Base-by-base conservation (phyloP, 2,888 invertebrate species). In the Elmis aenea region DNA sequence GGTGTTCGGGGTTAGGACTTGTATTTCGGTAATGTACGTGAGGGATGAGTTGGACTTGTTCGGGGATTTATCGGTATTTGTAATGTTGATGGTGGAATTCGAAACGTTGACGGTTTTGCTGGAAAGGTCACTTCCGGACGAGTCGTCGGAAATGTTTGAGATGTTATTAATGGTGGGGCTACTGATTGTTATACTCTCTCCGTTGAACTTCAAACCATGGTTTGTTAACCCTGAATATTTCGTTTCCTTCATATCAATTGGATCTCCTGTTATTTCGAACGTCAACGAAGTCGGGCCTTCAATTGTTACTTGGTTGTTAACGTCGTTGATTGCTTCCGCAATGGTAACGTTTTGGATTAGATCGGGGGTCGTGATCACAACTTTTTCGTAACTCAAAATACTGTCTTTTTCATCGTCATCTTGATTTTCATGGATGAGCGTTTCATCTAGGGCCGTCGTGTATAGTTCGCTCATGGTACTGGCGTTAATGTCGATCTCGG, bases 1-100 rank as follows among this genome's bases (percentile, higher is more conserved):
- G 18, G 46, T 57, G 35, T 68, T 67, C 3, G 76, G 74, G 9
- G 77, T 75, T 2, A 76, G 66, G 0, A 84, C 83, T 65, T 83
- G 81, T 38, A 85, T 85, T 67, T 85, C 85, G 22, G 83, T 85
- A 16, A 85, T 74, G 55, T 82, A 83, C 13, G 80, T 79, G 54
- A 73, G 62, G 6, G 68, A 66, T 0, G 64, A 59, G 10, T 59
- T 57, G 3, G 54, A 51, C 16, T 57, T 50, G 42, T 26, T 52
- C 38, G 45, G 52, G 45, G 15, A 43, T 5, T 51, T 45, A 2
- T 42, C 22, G 25, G 23, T 25, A 15, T 37, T n/a, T 2, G 3
- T 18, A 6, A 12, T 16, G 11, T 18, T 8, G 2, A 26, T 6
- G 3, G 37, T 8, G 2, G 20, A n/a, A 8, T 12, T 18, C 8